phyloP scores from a whole-genome alignment of 2,888 invertebrate species.

The Salpingus planirostris region DNA sequence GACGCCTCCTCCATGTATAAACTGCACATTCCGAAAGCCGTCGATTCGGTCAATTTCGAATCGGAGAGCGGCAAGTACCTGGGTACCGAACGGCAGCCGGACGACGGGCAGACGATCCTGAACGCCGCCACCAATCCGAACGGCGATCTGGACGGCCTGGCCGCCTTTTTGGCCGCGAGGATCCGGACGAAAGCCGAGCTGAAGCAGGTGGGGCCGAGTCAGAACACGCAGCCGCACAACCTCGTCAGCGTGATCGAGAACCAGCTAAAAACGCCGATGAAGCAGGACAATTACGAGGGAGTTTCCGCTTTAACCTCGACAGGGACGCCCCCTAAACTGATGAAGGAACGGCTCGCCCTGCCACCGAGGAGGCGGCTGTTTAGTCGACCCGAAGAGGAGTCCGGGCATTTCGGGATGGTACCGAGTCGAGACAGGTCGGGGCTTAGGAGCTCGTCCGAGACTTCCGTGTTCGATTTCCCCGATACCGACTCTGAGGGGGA shows the following conservation, averaged over 20 bases:
- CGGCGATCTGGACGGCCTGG: slow-evolving; percentile 47
- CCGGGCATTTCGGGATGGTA: slow-evolving; percentile 30
- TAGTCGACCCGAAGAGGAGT: slow-evolving; percentile 50
- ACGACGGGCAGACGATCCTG: slow-evolving; percentile 23
- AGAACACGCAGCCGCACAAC: no score
- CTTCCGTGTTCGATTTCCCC: slow-evolving; percentile 56
- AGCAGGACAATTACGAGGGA: slow-evolving; percentile 34
- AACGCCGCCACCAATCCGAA: slow-evolving; percentile 23
- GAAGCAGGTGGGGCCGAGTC: slow-evolving; percentile 47
- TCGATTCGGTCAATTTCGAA: slow-evolving; percentile 55
- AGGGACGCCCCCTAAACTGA: slow-evolving; percentile 43
- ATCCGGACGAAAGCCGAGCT: slow-evolving; percentile 82
- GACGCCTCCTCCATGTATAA: slow-evolving; percentile 48
- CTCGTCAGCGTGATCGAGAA: no score
- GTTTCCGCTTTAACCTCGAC: no score
- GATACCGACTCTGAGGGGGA: slow-evolving; percentile 57
- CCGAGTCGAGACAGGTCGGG: slow-evolving; percentile 43
- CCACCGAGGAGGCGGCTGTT: slow-evolving; percentile 47
- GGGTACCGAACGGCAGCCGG: slow-evolving; percentile 11
- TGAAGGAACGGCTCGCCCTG: slow-evolving; percentile 38
- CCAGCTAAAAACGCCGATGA: slow-evolving; percentile 41
- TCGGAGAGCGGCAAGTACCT: slow-evolving; percentile 34
- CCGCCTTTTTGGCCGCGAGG: slow-evolving; percentile 56
- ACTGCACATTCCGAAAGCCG: slow-evolving; percentile 59
- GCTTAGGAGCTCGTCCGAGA: slow-evolving; percentile 51